These are phyloP conservation scores for Fundulus diaphanus DNA, from an alignment of 2,797 vertebrate genomes.

Conservation along the genomic window DNA sequence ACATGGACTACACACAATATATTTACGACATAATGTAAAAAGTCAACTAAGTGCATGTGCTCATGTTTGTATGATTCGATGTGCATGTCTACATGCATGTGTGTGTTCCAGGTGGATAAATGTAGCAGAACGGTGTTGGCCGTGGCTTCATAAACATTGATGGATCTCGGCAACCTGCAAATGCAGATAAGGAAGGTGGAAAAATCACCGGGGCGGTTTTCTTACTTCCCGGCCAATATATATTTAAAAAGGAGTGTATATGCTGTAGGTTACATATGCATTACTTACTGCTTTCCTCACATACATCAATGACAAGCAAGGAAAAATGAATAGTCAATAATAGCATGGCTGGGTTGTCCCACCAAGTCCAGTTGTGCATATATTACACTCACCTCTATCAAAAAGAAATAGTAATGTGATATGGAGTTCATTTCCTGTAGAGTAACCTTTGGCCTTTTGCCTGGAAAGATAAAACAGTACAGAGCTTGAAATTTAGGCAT, in stretches of 20 bases:
- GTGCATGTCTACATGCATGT: constrained; percentile 56
- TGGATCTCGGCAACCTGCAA: constrained; percentile 94
- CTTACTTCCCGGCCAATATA: constrained; percentile 84
- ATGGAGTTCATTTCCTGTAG: constrained; percentile 76
- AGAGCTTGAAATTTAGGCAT: constrained; percentile 67
- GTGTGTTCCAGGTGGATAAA: constrained; percentile 74
- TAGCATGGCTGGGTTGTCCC: constrained; percentile 63
- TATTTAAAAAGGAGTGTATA: constrained; percentile 83
- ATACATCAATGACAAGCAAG: constrained; percentile 90
- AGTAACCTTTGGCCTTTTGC: constrained; percentile 72
- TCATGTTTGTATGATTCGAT: constrained; percentile 62
- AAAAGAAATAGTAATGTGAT: constrained; percentile 73
- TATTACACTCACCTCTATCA: constrained; percentile 73
- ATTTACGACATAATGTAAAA: constrained; percentile 79
- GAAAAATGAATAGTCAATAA: constrained; percentile 82
- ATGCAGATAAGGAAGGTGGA: constrained; percentile 91
- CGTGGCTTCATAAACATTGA: constrained; percentile 86
- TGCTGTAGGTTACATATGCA: constrained; percentile 86
- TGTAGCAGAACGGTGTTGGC: constrained; percentile 82
- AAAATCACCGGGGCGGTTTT: constrained; percentile 79
- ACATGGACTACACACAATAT: constrained; percentile 68
- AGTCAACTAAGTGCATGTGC: constrained; percentile 62
- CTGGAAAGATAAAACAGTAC: constrained; percentile 63
- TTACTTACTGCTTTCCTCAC: constrained; percentile 84
- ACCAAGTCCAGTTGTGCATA: constrained; percentile 66